Evolutionary conservation across 2,113 vertebrate genomes (phyloP).

Genomic region (Jaculus jaculus): DNA sequence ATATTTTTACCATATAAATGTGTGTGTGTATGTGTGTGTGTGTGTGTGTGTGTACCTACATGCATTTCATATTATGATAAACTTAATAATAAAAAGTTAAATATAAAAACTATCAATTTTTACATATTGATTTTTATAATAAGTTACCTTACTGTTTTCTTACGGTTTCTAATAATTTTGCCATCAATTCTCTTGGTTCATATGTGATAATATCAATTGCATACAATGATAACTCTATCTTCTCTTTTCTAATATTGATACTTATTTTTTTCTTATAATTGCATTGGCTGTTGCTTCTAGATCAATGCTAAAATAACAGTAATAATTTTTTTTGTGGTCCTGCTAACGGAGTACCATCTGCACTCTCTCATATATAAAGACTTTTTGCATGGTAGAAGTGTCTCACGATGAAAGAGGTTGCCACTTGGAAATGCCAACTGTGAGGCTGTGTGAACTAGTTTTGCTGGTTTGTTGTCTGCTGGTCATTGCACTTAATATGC

Average conservation of each 20-base stretch:
- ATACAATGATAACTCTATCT: slow-evolving; percentile 44
- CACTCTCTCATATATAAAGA: not conserved
- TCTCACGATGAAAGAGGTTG: slow-evolving; percentile 12
- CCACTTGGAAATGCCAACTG: not conserved
- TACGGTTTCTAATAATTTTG: slow-evolving; percentile 59
- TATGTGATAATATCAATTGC: slow-evolving; percentile 33
- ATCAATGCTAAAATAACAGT: slow-evolving; percentile 53
- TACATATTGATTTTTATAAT: slow-evolving; percentile 58
- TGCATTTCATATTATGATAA: not conserved
- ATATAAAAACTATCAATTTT: slow-evolving; percentile 59
- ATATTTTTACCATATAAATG: not conserved
- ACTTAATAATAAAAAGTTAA: slow-evolving; percentile 58
- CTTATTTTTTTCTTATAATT: slow-evolving; percentile 47
- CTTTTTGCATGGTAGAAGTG: not conserved
- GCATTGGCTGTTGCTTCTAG: slow-evolving; percentile 24
- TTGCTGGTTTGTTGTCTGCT: not conserved
- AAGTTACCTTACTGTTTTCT: slow-evolving; percentile 41
- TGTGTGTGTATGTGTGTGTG: not conserved
- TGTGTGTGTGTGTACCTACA: not conserved
- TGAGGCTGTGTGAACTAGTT: not conserved
- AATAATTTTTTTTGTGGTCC: not conserved
- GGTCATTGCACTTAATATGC: not conserved
- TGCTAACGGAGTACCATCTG: not conserved
- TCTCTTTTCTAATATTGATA: slow-evolving; percentile 51
- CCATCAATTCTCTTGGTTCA: slow-evolving; percentile 41